Percentiles rank a stretch among this genome's conserved stretches.
These are phyloP conservation scores for Zaprionus gabonicus DNA, from an alignment of 1,140 invertebrate genomes.

Conservation along the genomic window DNA sequence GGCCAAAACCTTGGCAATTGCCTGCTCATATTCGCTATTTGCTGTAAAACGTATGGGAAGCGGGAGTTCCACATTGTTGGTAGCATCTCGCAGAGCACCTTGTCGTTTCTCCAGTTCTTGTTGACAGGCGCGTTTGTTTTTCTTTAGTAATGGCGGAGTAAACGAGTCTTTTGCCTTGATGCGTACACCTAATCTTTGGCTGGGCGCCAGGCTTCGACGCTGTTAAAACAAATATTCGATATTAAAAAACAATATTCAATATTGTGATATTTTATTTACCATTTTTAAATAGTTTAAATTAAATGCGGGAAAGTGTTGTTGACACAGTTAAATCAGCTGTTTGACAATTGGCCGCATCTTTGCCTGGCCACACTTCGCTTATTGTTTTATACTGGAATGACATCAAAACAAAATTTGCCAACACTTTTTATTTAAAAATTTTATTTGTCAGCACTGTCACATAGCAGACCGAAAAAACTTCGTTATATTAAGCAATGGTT, in stretches of 20 bases:
- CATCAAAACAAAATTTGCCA: conserved; percentile 1
- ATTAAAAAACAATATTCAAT: background rate
- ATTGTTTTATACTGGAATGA: background rate
- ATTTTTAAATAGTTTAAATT: conserved; percentile 41
- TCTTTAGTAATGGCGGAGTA: conserved; percentile 70
- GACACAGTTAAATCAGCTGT: conserved; percentile 31
- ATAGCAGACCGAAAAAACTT: background rate
- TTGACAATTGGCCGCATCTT: conserved; percentile 5
- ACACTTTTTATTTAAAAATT: too few relatives aligned
- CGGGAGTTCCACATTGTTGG: conserved; percentile 35
- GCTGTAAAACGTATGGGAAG: conserved; percentile 58
- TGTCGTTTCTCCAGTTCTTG: conserved; percentile 52
- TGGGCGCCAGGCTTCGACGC: conserved; percentile 78
- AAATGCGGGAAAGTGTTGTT: conserved; percentile 3
- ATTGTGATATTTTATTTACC: conserved; percentile 40
- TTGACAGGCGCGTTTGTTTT: conserved; percentile 70
- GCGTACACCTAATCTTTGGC: conserved; percentile 55
- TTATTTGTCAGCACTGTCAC: conserved; percentile 13
- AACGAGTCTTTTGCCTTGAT: conserved; percentile 55
- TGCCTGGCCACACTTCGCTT: background rate
- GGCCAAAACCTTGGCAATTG: conserved; percentile 93
- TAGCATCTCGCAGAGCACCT: conserved; percentile 38
- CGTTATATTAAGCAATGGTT: background rate
- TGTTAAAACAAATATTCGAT: conserved; percentile 7
- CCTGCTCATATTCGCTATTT: conserved; percentile 86